Conservation (phyloP, 2,113 vertebrate species). For the Lepus americanus region DNA sequence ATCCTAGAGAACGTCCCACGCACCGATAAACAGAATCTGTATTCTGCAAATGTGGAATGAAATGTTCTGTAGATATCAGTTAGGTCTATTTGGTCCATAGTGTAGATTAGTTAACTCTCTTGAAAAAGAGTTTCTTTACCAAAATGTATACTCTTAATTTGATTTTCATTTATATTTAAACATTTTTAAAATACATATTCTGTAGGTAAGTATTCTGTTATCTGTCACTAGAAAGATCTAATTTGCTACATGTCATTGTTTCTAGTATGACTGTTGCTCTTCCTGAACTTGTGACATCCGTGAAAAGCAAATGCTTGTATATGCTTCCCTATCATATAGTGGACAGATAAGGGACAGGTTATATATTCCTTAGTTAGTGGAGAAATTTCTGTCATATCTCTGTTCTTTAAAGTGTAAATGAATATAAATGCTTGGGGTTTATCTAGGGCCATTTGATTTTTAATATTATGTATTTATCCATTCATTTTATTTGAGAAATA, state of each 20-base stretch:
- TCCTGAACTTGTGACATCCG: background rate
- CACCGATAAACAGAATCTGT: no score
- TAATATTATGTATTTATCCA: no score
- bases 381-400: background rate
- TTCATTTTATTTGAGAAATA: no score
- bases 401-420: background rate
- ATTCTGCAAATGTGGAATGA: no score
- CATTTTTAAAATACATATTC: background rate
- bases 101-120: no score
- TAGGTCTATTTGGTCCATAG: no score
- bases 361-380: background rate
- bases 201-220: background rate
- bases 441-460: no score
- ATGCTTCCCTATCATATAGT: no score
- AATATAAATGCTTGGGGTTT: slow-evolving; percentile 22
- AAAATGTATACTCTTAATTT: background rate
- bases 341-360: background rate
- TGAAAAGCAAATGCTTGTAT: background rate
- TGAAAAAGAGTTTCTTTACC: background rate
- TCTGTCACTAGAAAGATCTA: background rate
- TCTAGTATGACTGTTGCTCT: background rate
- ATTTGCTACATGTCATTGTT: background rate
- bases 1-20: no score
- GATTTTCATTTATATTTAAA: slow-evolving; percentile 7
- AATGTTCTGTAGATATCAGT: no score